Conservation (phyloP, 1,140 invertebrate species). For the Caenorhabditis brenneri region DNA sequence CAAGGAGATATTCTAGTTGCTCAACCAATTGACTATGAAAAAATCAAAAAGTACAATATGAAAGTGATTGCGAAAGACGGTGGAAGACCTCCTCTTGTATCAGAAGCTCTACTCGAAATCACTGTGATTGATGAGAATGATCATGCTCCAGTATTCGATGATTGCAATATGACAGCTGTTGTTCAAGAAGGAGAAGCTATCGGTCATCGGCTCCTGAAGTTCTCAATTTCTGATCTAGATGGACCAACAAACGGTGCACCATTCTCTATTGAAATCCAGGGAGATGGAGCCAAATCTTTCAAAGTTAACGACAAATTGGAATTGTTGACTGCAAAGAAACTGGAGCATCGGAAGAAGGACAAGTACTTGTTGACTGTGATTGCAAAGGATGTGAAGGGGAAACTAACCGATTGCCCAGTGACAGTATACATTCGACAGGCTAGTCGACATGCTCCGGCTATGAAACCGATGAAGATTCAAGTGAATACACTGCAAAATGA, state of each 20-base stretch:
- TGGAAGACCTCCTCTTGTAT: slow-evolving; percentile 80
- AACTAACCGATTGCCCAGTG: slow-evolving; percentile 85
- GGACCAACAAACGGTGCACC: slow-evolving; percentile 83
- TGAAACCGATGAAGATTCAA: slow-evolving; percentile 84
- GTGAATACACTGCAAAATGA: slow-evolving; percentile 88
- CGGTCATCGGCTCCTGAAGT: slow-evolving; percentile 82
- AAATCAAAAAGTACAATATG: slow-evolving; percentile 73
- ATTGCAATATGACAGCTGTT: slow-evolving; percentile 81
- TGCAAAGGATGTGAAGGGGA: slow-evolving; percentile 91
- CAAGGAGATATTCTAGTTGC: slow-evolving; percentile 82
- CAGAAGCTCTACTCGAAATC: slow-evolving; percentile 80
- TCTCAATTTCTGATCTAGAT: slow-evolving; percentile 86
- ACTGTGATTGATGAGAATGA: slow-evolving; percentile 87
- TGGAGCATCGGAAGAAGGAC: slow-evolving; percentile 85
- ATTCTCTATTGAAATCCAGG: slow-evolving; percentile 88
- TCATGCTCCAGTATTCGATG: slow-evolving; percentile 77
- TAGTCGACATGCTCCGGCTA: slow-evolving; percentile 88
- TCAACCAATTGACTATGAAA: slow-evolving; percentile 82
- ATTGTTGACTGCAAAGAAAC: slow-evolving; percentile 82
- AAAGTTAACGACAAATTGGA: slow-evolving; percentile 81
- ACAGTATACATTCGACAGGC: slow-evolving; percentile 86
- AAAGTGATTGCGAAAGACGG: slow-evolving; percentile 83
- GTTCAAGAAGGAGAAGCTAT: slow-evolving; percentile 74
- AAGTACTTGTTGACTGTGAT: slow-evolving; percentile 79
- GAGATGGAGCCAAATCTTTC: slow-evolving; percentile 85